Percentiles rank a stretch among this genome's conserved stretches.
Conservation (phyloP, 64 coral and sea anemone genomes). For the Pachyseris speciosa region DNA sequence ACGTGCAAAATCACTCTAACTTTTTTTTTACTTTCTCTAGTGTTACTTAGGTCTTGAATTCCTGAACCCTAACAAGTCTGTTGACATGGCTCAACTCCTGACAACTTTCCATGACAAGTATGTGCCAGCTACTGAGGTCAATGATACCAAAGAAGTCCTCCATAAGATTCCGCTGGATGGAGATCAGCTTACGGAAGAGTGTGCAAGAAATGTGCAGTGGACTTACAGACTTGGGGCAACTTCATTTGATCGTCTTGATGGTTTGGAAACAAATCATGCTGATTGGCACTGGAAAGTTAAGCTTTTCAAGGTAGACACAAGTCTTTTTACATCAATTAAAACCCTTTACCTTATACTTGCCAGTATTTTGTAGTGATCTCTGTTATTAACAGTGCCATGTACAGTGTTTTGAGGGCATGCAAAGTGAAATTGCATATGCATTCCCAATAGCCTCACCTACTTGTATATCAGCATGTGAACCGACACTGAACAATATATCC, state of each 20-base stretch:
- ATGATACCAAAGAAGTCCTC: conserved; percentile 13
- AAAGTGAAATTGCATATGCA: too few relatives aligned
- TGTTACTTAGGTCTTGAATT: conserved; percentile 52
- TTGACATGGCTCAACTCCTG: conserved; percentile 50
- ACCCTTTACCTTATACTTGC: too few relatives aligned
- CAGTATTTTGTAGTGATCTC: too few relatives aligned
- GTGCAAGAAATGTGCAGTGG: conserved; percentile 44
- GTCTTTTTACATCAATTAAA: too few relatives aligned
- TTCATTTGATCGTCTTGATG: neutral
- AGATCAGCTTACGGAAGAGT: conserved; percentile 21
- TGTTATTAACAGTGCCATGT: too few relatives aligned
- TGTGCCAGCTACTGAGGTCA: conserved; percentile 3
- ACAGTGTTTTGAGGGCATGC: too few relatives aligned
- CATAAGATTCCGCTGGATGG: conserved; percentile 11
- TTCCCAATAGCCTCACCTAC: too few relatives aligned
- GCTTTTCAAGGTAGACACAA: neutral
- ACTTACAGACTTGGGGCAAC: conserved; percentile 14
- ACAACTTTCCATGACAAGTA: conserved; percentile 41
- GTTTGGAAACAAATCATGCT: conserved; percentile 53
- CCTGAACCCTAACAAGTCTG: conserved; percentile 49
- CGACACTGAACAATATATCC: too few relatives aligned
- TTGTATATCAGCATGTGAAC: too few relatives aligned
- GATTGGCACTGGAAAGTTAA: conserved; percentile 62
- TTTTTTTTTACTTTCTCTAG: conserved; percentile 19
- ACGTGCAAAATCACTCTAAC: too few relatives aligned